Percentiles rank a stretch among this genome's conserved stretches.
Evolutionary conservation across 2,113 vertebrate genomes (phyloP).

Genomic region (Phalacrocorax carbo): DNA sequence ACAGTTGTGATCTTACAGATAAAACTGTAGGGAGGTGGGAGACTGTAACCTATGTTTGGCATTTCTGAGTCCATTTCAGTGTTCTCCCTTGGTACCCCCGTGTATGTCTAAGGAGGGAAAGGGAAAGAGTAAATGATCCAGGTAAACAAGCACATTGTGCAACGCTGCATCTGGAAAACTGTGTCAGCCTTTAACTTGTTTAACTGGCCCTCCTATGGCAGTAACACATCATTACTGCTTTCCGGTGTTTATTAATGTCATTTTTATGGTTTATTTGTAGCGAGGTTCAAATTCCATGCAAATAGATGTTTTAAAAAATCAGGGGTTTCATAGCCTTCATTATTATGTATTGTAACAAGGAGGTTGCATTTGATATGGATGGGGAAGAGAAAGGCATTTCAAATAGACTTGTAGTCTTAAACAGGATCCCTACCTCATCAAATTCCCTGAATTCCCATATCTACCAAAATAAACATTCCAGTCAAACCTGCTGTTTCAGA

Average conservation of each 20-base stretch:
- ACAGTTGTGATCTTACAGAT: neutral
- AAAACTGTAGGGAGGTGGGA: neutral
- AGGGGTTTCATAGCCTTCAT: neutral
- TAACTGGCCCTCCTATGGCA: slow-evolving; percentile 59
- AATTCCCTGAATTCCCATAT: neutral
- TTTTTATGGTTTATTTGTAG: slow-evolving; percentile 60
- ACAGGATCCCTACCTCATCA: neutral
- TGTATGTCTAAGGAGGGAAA: neutral
- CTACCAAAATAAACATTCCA: neutral
- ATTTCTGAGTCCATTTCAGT: neutral
- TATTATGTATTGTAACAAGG: neutral
- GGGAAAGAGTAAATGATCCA: slow-evolving; percentile 15
- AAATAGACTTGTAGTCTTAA: neutral
- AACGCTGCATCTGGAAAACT: slow-evolving; percentile 56
- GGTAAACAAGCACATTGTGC: slow-evolving; percentile 59
- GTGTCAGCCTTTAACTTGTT: slow-evolving; percentile 60
- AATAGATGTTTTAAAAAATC: neutral
- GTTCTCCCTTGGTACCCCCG: neutral
- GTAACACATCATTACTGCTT: slow-evolving; percentile 62
- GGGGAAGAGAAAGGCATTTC: neutral
- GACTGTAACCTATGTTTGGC: neutral
- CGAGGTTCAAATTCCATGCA: slow-evolving; percentile 43
- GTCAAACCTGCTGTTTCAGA: neutral
- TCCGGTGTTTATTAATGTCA: slow-evolving; percentile 66
- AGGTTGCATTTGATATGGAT: neutral